Percentiles rank a stretch among this genome's conserved stretches.
These are phyloP conservation scores for Chymomyza caudatula DNA, from an alignment of 2,888 invertebrate genomes.

Conservation along the genomic window DNA sequence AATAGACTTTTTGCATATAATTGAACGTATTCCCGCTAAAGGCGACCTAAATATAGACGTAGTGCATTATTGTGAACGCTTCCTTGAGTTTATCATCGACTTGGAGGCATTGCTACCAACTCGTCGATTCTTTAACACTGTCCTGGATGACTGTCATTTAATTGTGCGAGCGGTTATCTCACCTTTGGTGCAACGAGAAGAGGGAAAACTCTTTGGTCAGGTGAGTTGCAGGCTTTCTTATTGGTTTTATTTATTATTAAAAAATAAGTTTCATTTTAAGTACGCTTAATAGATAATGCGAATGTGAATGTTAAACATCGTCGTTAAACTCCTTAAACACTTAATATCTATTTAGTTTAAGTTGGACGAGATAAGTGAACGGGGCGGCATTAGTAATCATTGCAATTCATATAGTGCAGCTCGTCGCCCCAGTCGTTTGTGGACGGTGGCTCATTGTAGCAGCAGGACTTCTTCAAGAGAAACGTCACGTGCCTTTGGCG, in stretches of 20 bases:
- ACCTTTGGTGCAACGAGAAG: conserved; percentile 84
- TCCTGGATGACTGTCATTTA: conserved; percentile 96
- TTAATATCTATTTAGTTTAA: conserved; percentile 13
- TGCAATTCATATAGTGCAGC: conserved; percentile 90
- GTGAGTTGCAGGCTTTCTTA: conserved; percentile 80
- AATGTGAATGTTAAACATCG: conserved; percentile 67
- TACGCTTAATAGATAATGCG: conserved; percentile 28
- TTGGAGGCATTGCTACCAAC: conserved; percentile 96
- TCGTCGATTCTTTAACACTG: conserved; percentile 96
- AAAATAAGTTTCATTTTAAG: conserved; percentile 20
- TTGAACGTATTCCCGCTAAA: conserved; percentile 85
- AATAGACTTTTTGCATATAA: conserved; percentile 89
- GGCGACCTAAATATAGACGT: conserved; percentile 81
- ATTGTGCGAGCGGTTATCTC: conserved; percentile 93
- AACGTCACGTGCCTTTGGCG: conserved; percentile 89
- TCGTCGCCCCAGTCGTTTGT: conserved; percentile 93
- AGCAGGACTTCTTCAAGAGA: conserved; percentile 88
- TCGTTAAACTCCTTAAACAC: conserved; percentile 43
- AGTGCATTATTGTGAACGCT: conserved; percentile 93
- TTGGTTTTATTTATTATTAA: conserved; percentile 27
- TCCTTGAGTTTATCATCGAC: conserved; percentile 96
- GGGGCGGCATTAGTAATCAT: conserved; percentile 66
- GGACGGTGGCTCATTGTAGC: conserved; percentile 85
- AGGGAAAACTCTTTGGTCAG: conserved; percentile 95
- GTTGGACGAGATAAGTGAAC: conserved; percentile 10